These are phyloP conservation scores for Erebia epiphron DNA, from an alignment of 2,888 invertebrate genomes.

Conservation along the genomic window DNA sequence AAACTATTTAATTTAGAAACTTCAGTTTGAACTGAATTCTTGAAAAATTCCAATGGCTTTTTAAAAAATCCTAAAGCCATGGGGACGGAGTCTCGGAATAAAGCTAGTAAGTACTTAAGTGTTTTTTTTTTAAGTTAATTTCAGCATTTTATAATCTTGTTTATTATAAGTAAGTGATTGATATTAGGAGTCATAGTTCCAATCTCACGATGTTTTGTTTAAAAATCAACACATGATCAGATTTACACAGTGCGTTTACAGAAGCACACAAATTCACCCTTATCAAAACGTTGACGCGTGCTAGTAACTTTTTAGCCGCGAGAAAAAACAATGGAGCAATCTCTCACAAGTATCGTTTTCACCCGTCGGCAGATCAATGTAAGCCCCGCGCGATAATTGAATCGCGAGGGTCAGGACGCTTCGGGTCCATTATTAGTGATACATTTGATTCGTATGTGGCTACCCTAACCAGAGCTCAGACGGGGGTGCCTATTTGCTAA, in stretches of 20 bases:
- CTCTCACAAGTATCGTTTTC: conserved; percentile 84
- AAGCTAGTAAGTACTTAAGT: no score
- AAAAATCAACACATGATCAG: conserved; percentile 20
- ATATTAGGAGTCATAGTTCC: background rate
- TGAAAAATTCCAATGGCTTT: no score
- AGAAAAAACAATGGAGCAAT: conserved; percentile 83
- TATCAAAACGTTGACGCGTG: conserved; percentile 65
- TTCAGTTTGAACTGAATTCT: no score
- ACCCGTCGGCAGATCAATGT: conserved; percentile 72
- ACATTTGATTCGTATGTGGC: conserved; percentile 74
- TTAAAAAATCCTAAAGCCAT: no score
- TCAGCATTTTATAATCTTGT: no score
- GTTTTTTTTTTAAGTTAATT: no score
- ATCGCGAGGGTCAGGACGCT: conserved; percentile 69
- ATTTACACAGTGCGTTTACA: conserved; percentile 37
- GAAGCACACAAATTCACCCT: conserved; percentile 40
- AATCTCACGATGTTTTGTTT: conserved; percentile 13
- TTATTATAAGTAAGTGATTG: background rate
- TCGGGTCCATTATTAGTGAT: conserved; percentile 64
- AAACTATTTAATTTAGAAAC: no score
- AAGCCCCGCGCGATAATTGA: conserved; percentile 77
- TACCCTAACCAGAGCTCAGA: conserved; percentile 51
- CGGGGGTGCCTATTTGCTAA: conserved; percentile 33
- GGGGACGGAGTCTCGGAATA: no score
- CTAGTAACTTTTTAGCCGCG: conserved; percentile 74